phyloP scores from a whole-genome alignment of 2,888 invertebrate genomes.

The Lymantria monacha region DNA sequence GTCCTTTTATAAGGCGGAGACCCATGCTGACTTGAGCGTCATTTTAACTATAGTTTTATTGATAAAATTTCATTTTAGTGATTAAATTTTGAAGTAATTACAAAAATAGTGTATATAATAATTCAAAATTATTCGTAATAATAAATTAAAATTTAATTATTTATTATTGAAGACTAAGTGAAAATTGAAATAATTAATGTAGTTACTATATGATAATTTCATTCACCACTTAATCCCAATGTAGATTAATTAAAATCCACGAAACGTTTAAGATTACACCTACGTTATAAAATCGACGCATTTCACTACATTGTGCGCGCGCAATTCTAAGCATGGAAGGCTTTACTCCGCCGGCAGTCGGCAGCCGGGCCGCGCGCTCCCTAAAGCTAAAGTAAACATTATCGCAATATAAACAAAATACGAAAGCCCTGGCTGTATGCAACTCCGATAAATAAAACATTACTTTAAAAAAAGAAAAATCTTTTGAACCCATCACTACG shows the following conservation, averaged over 20 bases:
- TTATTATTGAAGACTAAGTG: too few species aligned
- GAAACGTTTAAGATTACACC: slow-evolving; percentile 64
- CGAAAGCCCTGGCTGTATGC: slow-evolving; percentile 72
- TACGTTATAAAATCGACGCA: slow-evolving; percentile 72
- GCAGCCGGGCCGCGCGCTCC: slow-evolving; percentile 77
- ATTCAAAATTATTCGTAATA: too few species aligned
- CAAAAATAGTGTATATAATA: too few species aligned
- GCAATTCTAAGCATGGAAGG: slow-evolving; percentile 53
- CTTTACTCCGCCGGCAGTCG: slow-evolving; percentile 75
- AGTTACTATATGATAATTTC: slow-evolving; percentile 27
- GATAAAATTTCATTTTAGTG: too few species aligned
- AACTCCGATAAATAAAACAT: slow-evolving; percentile 37
- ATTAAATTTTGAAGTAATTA: too few species aligned
- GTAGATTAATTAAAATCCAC: slow-evolving; percentile 54
- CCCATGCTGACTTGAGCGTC: too few species aligned
- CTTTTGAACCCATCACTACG: slow-evolving; percentile 27
- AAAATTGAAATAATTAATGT: too few species aligned
- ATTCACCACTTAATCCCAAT: slow-evolving; percentile 37
- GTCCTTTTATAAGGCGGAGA: too few species aligned
- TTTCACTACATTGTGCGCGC: slow-evolving; percentile 64
- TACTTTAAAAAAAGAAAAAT: slow-evolving; percentile 31
- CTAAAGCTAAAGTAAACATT: slow-evolving; percentile 58
- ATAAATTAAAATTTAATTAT: too few species aligned
- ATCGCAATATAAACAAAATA: slow-evolving; percentile 65
- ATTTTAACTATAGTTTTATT: too few species aligned